A percentile compares a stretch with the other conserved stretches of the same genome.
phyloP scores from a whole-genome alignment of 2,888 invertebrate species.

The Latrodectus hesperus region DNA sequence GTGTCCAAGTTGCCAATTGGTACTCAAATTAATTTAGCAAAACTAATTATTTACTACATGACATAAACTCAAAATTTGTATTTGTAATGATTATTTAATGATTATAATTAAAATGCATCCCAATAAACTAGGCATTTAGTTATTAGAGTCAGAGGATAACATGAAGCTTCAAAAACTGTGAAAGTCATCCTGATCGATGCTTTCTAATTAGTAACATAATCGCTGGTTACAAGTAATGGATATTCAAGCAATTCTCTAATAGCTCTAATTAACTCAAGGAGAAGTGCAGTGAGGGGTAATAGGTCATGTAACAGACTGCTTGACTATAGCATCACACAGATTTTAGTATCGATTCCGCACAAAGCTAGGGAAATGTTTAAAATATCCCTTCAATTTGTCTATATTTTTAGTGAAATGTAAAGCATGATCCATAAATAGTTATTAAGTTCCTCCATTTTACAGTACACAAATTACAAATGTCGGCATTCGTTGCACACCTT shows the following conservation, averaged over 20 bases:
- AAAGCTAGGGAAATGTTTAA: background rate
- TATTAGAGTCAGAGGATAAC: background rate
- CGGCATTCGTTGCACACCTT: slow-evolving; percentile 32
- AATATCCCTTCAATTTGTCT: background rate
- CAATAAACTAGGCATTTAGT: background rate
- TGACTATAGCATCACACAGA: background rate
- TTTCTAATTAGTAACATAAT: background rate
- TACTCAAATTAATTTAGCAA: too few species aligned
- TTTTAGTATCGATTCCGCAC: background rate
- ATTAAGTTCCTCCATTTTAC: slow-evolving; percentile 47
- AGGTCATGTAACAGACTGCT: background rate
- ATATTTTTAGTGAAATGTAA: slow-evolving; percentile 31
- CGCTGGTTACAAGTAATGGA: background rate
- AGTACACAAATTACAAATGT: slow-evolving; percentile 49
- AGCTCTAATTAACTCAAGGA: slow-evolving; percentile 2
- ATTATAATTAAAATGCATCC: background rate
- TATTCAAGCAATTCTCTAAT: slow-evolving; percentile 1
- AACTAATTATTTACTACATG: too few species aligned
- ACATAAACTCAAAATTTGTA: too few species aligned
- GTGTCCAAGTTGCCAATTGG: too few species aligned
- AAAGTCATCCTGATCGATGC: background rate
- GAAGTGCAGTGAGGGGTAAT: background rate
- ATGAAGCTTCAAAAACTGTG: background rate
- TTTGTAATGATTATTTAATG: background rate
- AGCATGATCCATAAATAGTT: slow-evolving; percentile 47